Conservation (phyloP, 1,140 invertebrate genomes). For the Vanessa atalanta region DNA sequence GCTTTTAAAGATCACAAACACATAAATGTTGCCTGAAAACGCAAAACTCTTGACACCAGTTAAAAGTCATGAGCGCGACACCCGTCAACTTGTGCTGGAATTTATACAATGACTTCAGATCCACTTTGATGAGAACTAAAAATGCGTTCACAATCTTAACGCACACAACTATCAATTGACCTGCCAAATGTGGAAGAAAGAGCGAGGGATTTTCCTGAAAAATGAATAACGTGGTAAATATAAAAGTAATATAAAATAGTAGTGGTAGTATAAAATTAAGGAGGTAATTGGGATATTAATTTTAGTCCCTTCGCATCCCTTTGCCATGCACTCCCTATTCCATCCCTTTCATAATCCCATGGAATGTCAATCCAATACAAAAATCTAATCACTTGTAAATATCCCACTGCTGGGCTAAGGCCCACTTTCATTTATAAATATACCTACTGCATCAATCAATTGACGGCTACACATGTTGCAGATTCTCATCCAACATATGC, state of each 20-base stretch:
- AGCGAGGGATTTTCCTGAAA: conserved; percentile 65
- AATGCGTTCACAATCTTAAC: conserved; percentile 50
- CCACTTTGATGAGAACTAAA: conserved; percentile 41
- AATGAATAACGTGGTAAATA: background rate
- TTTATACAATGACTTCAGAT: conserved; percentile 42
- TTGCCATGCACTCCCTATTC: too few species aligned
- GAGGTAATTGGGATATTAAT: too few species aligned
- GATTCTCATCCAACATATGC: too few species aligned
- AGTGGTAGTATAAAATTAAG: too few species aligned
- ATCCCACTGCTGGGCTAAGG: too few species aligned
- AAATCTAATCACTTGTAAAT: too few species aligned
- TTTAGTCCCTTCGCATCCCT: too few species aligned
- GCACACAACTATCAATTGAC: conserved; percentile 48
- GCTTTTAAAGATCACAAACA: conserved; percentile 56
- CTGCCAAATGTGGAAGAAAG: conserved; percentile 58
- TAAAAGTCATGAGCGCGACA: conserved; percentile 57
- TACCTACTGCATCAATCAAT: too few species aligned
- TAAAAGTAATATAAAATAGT: background rate
- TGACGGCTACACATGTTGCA: too few species aligned
- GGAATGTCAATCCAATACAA: too few species aligned
- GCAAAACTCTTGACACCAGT: conserved; percentile 68
- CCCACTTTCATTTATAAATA: too few species aligned
- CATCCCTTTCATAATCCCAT: too few species aligned
- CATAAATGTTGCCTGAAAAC: conserved; percentile 62
- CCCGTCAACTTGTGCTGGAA: conserved; percentile 47